phyloP scores from a whole-genome alignment of 2,797 vertebrate species.

The Choloepus didactylus region DNA sequence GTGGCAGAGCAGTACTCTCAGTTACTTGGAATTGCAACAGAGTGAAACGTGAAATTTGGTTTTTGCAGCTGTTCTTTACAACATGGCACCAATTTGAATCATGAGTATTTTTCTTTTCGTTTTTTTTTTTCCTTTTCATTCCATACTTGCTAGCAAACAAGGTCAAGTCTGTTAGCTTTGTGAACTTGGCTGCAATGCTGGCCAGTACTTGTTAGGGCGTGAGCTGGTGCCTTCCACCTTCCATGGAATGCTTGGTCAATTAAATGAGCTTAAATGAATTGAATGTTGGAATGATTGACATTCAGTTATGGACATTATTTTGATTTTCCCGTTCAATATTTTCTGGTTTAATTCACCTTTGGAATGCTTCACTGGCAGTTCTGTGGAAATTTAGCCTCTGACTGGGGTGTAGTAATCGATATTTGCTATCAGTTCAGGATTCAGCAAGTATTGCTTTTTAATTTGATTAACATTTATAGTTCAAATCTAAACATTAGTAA shows the following conservation, averaged over 20 bases:
- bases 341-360: not conserved
- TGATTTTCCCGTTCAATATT: slow-evolving; percentile 52
- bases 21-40: slow-evolving; percentile 73
- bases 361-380: not conserved
- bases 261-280: not conserved
- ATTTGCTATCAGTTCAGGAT: slow-evolving; percentile 8
- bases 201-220: not conserved
- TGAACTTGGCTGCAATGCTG: not conserved
- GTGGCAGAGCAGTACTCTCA: slow-evolving; percentile 40
- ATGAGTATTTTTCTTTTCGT: not conserved
- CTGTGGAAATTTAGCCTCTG: not conserved
- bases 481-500: slow-evolving; percentile 17
- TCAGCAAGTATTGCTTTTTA: not conserved
- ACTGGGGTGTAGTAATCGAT: not conserved
- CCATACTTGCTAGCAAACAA: slow-evolving; percentile 23
- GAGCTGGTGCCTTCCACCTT: not conserved
- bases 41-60: slow-evolving; percentile 66
- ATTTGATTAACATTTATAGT: not conserved
- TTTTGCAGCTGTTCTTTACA: slow-evolving; percentile 69
- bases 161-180: not conserved
- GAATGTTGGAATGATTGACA: not conserved
- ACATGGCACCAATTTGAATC: slow-evolving; percentile 60
- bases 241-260: not conserved
- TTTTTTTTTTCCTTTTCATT: not conserved
- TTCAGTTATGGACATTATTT: slow-evolving; percentile 38